Percentiles rank a stretch among this genome's conserved stretches.
phyloP scores from a whole-genome alignment of 1,140 invertebrate genomes.

The Magallana angulata region DNA sequence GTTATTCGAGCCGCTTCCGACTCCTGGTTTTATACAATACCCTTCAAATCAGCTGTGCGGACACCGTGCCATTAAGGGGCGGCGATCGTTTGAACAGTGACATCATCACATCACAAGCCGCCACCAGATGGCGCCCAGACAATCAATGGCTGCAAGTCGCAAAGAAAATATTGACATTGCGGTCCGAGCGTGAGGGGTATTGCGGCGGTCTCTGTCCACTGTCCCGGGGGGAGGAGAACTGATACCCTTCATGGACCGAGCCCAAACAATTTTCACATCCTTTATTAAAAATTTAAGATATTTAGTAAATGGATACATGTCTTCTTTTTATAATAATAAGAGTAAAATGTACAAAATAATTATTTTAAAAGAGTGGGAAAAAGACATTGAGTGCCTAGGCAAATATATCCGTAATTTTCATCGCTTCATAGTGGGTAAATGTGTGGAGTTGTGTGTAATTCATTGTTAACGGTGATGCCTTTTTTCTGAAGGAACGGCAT shows the following conservation, averaged over 20 bases:
- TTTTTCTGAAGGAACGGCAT: no score
- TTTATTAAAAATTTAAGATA: no score
- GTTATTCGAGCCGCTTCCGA: conserved; percentile 13
- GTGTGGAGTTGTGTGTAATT: no score
- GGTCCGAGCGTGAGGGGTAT: background rate
- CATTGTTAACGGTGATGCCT: no score
- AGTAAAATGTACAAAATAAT: no score
- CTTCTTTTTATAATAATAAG: no score
- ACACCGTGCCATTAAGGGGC: background rate
- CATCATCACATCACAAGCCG: background rate
- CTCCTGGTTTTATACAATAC: conserved; percentile 18
- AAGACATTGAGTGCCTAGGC: no score
- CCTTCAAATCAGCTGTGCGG: background rate
- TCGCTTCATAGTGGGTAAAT: no score
- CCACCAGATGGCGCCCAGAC: background rate
- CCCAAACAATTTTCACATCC: no score
- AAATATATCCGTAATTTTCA: no score
- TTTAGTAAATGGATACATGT: no score
- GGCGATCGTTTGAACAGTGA: conserved; percentile 8
- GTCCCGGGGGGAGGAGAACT: background rate
- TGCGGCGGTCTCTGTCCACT: background rate
- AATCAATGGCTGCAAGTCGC: background rate
- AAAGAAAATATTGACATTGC: conserved; percentile 21
- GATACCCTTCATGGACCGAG: background rate
- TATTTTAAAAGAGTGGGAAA: no score